Percentiles rank a stretch among this genome's conserved stretches.
Evolutionary conservation across 2,888 invertebrate species (phyloP).

Genomic region (Agriopis aurantiaria): DNA sequence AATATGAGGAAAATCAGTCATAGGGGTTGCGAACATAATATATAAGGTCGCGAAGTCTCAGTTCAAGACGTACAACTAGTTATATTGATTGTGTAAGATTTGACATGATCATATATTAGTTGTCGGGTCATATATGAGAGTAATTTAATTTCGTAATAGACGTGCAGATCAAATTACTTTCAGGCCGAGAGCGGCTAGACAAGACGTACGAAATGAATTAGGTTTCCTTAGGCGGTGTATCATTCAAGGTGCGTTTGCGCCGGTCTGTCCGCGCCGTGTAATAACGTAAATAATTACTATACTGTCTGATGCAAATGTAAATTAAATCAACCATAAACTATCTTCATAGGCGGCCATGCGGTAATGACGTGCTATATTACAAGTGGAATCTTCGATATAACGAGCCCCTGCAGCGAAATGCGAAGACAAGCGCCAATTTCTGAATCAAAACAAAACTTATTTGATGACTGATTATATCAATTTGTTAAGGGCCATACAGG

Average conservation of each 20-base stretch:
- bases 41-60: too few relatives aligned
- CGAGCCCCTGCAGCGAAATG: slow-evolving; percentile 16
- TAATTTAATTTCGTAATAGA: slow-evolving; percentile 74
- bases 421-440: slow-evolving; percentile 24
- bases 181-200: slow-evolving; percentile 69
- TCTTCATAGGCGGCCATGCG: slow-evolving; percentile 30
- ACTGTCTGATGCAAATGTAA: slow-evolving; percentile 51
- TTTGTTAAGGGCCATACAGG: background rate
- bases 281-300: slow-evolving; percentile 60
- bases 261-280: slow-evolving; percentile 51
- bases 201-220: slow-evolving; percentile 71
- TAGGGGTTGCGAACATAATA: too few relatives aligned
- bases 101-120: too few relatives aligned
- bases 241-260: slow-evolving; percentile 57
- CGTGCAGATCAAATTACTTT: slow-evolving; percentile 70
- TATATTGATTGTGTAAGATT: too few relatives aligned
- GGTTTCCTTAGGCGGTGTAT: slow-evolving; percentile 64
- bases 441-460: background rate
- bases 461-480: background rate
- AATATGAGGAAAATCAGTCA: too few relatives aligned
- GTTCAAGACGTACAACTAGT: too few relatives aligned
- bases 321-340: slow-evolving; percentile 52
- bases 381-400: slow-evolving; percentile 19
- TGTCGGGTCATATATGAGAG: slow-evolving; percentile 47
- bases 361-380: slow-evolving; percentile 36